Percentiles rank a stretch among this genome's conserved stretches.
phyloP scores from a whole-genome alignment of 2,797 vertebrate species.

The Lagorchestes hirsutus region DNA sequence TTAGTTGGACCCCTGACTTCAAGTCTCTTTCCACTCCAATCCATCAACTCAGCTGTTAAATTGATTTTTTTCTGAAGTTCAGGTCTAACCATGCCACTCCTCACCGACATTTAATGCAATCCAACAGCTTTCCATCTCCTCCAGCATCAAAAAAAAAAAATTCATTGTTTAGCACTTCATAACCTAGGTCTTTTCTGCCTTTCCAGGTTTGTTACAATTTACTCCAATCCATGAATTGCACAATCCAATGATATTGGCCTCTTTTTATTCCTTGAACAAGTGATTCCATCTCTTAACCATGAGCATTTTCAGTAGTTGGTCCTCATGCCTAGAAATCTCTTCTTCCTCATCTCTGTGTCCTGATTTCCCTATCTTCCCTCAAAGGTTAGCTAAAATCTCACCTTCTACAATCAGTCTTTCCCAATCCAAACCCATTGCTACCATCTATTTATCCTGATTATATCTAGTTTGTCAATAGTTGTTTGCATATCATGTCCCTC shows the following conservation, averaged over 20 bases:
- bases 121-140: background rate
- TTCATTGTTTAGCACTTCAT: background rate
- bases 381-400: background rate
- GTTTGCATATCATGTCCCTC: too few relatives aligned
- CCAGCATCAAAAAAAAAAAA: background rate
- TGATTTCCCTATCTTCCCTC: background rate
- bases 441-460: too few relatives aligned
- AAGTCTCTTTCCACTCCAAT: background rate
- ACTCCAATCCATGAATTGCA: background rate
- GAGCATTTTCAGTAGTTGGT: background rate
- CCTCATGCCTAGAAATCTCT: background rate
- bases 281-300: background rate
- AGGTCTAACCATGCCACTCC: background rate
- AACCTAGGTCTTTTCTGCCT: background rate
- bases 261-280: too few relatives aligned
- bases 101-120: background rate
- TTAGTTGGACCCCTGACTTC: background rate
- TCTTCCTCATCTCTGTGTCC: background rate
- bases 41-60: background rate
- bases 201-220: background rate
- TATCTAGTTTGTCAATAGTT: too few relatives aligned
- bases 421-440: too few relatives aligned
- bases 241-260: background rate
- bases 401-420: background rate
- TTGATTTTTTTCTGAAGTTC: background rate